Evolutionary conservation across 2,113 vertebrate genomes (phyloP).

Genomic region (Percopsis transmontana): DNA sequence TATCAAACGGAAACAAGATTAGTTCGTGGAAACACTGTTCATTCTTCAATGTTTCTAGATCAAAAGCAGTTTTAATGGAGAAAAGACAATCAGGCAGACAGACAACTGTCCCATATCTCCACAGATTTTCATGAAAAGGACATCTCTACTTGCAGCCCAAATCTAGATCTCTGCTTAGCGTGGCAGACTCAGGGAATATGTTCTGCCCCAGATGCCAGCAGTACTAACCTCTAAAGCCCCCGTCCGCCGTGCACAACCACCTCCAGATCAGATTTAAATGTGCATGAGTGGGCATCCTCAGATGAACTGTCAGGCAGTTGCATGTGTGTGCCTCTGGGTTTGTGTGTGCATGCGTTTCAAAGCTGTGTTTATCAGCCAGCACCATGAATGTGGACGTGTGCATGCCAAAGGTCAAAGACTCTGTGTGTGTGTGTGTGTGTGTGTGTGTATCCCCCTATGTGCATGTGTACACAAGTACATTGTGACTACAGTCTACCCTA

Average conservation of each 20-base stretch:
- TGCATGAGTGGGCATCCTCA: slow-evolving; percentile 8
- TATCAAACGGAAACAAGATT: too few species aligned
- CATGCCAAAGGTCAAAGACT: background rate
- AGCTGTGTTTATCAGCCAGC: too few species aligned
- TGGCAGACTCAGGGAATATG: slow-evolving; percentile 2
- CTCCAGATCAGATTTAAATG: slow-evolving; percentile 37
- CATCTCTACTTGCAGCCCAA: slow-evolving; percentile 6
- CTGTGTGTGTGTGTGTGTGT: background rate
- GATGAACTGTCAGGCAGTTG: slow-evolving; percentile 24
- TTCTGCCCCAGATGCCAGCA: slow-evolving; percentile 5
- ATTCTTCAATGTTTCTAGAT: background rate
- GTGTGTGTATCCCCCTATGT: background rate
- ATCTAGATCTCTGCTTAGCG: slow-evolving; percentile 9
- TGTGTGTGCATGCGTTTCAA: too few species aligned
- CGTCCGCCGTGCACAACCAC: slow-evolving; percentile 18
- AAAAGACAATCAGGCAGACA: background rate
- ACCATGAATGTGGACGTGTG: too few species aligned
- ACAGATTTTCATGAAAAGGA: slow-evolving; percentile 8
- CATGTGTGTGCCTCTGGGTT: too few species aligned
- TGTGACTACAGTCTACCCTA: slow-evolving; percentile 54
- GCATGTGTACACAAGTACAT: background rate
- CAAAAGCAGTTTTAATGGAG: slow-evolving; percentile 3
- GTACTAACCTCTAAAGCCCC: slow-evolving; percentile 8
- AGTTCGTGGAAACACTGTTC: too few species aligned
- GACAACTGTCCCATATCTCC: background rate